Base-by-base conservation (phyloP, 2,888 invertebrate species). In the Silvanus unidentatus region DNA sequence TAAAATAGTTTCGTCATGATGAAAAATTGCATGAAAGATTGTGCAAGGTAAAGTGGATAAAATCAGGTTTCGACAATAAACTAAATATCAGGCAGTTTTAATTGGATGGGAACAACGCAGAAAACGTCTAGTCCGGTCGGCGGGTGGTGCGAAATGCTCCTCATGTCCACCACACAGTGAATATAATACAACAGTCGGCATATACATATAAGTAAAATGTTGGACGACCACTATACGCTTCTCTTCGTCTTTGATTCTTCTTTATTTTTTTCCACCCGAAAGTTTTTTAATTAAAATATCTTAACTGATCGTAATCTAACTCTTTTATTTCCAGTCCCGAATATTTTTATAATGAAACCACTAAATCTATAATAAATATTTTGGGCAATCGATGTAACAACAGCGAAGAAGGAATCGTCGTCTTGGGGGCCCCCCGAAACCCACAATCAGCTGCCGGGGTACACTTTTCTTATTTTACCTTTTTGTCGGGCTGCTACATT, bases 251-350 rank as follows among this genome's bases (percentile, higher is more conserved):
- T n/a, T 80, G 81, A 60, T 72, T 87, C 55, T 75, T 79, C 37
- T 76, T 38, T 39, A 32, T 44, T 49, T 56, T 53, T 58, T 59
- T 57, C 53, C 49, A 45, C 56, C 56, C 58, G 55, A 37, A 60
- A 60, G 60, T 65, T 68, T 65, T 68, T 68, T 68, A 69, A 69
- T 69, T 69, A 69, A 69, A 69, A 69, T 66, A 68, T 68, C 66
- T 68, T 58, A 56, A 56, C 61, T 57, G 68, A 69, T 69, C 65
- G 55, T 63, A 60, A 64, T 64, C 64, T 59, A 52, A 54, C 54
- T 57, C 53, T 53, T 58, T 57, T 55, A 54, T 58, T 58, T 57
- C 55, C 48, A 42, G 49, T 49, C 54, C 53, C 47, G 59, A 52
- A 60, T 58, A 59, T 57, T 61, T 62, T 61, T 55, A 58, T 61